phyloP scores from a whole-genome alignment of 53 echinoderm and acorn worm species.

The Mesocentrotus franciscanus region DNA sequence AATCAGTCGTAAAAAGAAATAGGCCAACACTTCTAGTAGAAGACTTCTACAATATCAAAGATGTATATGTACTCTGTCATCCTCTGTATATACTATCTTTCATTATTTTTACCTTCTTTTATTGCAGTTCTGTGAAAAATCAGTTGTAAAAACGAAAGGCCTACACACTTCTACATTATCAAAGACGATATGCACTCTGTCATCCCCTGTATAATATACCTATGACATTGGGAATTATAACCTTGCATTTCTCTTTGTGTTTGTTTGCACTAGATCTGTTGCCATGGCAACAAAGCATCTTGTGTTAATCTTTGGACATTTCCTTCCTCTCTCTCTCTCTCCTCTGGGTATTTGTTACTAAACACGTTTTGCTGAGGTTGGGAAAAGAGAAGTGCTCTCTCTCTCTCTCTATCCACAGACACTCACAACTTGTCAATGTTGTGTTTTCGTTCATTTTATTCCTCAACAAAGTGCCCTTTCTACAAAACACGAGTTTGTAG shows the following conservation, averaged over 20 bases:
- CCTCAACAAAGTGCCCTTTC: not conserved
- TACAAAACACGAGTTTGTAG: not conserved
- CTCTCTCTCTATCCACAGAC: not conserved
- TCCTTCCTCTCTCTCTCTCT: slow-evolving; percentile 54
- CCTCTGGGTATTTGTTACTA: slow-evolving; percentile 25
- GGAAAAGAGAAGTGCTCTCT: not conserved
- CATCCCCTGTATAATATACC: not conserved
- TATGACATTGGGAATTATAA: slow-evolving; percentile 42
- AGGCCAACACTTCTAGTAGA: not conserved
- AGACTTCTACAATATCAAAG: too few species aligned
- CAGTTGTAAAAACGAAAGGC: not conserved
- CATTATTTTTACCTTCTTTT: not conserved
- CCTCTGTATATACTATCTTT: not conserved
- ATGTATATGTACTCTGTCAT: too few species aligned
- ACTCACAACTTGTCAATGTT: not conserved
- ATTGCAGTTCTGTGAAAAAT: not conserved
- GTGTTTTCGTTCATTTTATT: not conserved
- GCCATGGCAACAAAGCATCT: slow-evolving; percentile 57
- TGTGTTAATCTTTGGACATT: slow-evolving; percentile 60
- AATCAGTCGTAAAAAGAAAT: not conserved
- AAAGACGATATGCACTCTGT: not conserved
- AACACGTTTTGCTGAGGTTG: slow-evolving; percentile 22
- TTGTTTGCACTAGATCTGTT: slow-evolving; percentile 61
- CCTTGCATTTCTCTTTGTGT: slow-evolving; percentile 42
- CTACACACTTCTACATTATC: not conserved